These are phyloP conservation scores for Zaprionus camerounensis DNA, from an alignment of 1,140 invertebrate species.

Conservation along the genomic window DNA sequence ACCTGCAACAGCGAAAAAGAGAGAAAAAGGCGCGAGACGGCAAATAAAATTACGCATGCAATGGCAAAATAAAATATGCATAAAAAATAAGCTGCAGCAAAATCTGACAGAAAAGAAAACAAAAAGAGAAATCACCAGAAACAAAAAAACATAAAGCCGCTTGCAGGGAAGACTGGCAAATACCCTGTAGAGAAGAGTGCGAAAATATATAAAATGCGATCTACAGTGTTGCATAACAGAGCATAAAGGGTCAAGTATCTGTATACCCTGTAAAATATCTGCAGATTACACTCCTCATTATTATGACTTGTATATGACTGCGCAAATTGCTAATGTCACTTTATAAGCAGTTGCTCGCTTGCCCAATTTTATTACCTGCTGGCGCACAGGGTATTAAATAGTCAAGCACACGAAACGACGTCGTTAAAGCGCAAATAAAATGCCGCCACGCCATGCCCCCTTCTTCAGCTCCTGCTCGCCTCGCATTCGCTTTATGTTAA, in stretches of 20 bases:
- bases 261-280: constrained; percentile 1
- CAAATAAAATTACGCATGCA: constrained; percentile 82
- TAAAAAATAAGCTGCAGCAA: constrained; percentile 79
- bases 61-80: constrained; percentile 81
- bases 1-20: constrained; percentile 35
- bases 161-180: not conserved
- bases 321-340: not conserved
- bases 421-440: constrained; percentile 60
- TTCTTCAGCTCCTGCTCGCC: not conserved
- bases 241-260: not conserved
- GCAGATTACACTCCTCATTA: not conserved
- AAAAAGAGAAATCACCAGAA: constrained; percentile 10
- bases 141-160: constrained; percentile 9
- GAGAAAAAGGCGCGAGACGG: constrained; percentile 44
- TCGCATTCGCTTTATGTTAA: constrained; percentile 60
- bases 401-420: constrained; percentile 44
- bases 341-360: not conserved
- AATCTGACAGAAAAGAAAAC: constrained; percentile 51
- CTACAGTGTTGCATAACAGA: not conserved
- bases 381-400: constrained; percentile 34
- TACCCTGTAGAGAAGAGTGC: constrained; percentile 14
- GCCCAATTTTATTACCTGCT: not conserved
- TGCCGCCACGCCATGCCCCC: constrained; percentile 18
- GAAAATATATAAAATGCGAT: not conserved
- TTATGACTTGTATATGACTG: not conserved